Conservation (phyloP, 2,797 vertebrate species). For the Enoplosus armatus region DNA sequence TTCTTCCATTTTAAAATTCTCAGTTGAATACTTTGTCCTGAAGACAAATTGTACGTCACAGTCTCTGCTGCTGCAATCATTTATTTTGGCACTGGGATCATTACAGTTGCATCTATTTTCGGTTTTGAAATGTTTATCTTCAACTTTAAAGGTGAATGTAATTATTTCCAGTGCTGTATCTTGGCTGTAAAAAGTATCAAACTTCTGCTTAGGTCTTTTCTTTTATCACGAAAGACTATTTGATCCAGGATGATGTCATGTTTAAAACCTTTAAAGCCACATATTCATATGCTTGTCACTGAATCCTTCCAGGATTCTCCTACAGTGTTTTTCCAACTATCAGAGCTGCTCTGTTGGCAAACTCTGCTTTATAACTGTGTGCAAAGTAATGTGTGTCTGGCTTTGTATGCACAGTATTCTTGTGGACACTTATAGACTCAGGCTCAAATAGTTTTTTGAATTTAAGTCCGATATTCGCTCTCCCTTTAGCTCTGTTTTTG, state of each 20-base stretch:
- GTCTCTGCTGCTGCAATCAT: neutral
- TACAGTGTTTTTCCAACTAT: constrained; percentile 26
- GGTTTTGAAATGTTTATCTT: constrained; percentile 9
- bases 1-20: no score
- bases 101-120: neutral
- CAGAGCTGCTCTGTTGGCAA: constrained; percentile 30
- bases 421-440: neutral
- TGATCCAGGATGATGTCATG: constrained; percentile 14
- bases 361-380: constrained; percentile 12
- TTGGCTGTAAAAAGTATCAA: neutral
- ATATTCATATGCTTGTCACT: constrained; percentile 26
- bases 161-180: constrained; percentile 10
- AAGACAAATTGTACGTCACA: no score
- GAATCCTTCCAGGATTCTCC: constrained; percentile 3
- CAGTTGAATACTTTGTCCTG: no score
- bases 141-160: constrained; percentile 5
- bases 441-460: neutral
- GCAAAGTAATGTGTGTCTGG: neutral
- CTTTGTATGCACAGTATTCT: neutral
- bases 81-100: neutral
- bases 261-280: constrained; percentile 33
- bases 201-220: neutral
- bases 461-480: neutral
- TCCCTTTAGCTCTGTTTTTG: no score
- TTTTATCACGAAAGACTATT: constrained; percentile 10